Evolutionary conservation across 2,888 invertebrate species (phyloP), one percentile per base, ranked within the genome.

Genomic region (Euzetes globulus): DNA sequence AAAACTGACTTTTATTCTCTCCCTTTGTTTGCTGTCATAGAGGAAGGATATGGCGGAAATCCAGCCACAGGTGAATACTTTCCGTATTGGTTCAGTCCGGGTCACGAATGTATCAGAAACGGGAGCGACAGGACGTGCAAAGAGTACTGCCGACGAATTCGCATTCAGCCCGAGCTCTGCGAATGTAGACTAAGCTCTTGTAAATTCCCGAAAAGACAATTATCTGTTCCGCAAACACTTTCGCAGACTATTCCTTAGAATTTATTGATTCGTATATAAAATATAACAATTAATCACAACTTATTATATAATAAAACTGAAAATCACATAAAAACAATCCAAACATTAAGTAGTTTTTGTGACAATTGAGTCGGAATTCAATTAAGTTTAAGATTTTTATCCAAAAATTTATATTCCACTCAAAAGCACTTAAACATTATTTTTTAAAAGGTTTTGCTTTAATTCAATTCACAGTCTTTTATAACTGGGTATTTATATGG

Each of bases 51-150:
- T 9, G 74, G 71, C 41, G 74, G 74, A 60, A 74, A 74, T 19
- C 71, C 74, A 60, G 71, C 74, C 7, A 74, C 74, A 25, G 74
- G 74, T 71, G 74, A 74, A 72, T 74, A 74, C 41, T 74, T 74
- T 55, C 71, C 71, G 58, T 74, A 74, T 63, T 74, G 74, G 74
- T 74, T 74, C 58, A 71, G 71, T 33, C 74, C 74, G 9, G 74
- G 74, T 17, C 74, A 74, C 71, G 74, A 74, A 27, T 74, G 74
- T 22, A 74, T 71, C 29, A 71, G 74, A 29, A 74, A 74, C 45
- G 74, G 74, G 17, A 47, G 71, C 19, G 74, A 74, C 41, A 71
- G 71, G 45, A 71, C 58, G 22, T 74, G 74, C 55, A 74, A 74
- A 63, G 74, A 74, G 47, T 74, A 74, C 25, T 74, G 74, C 58